These are phyloP conservation scores for Volucella zonaria DNA, from an alignment of 2,888 invertebrate genomes.

Conservation along the genomic window DNA sequence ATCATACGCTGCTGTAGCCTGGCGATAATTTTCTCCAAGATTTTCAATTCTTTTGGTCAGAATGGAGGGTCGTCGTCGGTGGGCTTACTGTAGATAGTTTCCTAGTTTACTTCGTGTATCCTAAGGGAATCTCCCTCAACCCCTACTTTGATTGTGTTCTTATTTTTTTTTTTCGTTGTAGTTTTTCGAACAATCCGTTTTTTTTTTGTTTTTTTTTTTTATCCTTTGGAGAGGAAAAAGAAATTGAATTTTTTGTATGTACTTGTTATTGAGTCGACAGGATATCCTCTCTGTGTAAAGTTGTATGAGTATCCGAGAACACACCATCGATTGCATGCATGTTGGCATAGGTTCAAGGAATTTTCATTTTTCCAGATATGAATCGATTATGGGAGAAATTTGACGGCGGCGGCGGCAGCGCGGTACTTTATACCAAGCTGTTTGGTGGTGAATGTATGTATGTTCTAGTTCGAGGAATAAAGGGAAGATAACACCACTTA, in stretches of 20 bases:
- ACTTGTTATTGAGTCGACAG: slow-evolving; percentile 67
- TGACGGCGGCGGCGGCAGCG: slow-evolving; percentile 7
- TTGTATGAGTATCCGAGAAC: slow-evolving; percentile 3
- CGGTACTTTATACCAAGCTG: not conserved
- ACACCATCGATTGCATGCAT: slow-evolving; percentile 56
- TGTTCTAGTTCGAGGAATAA: slow-evolving; percentile 36
- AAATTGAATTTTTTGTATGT: slow-evolving; percentile 48
- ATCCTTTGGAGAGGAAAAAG: slow-evolving; percentile 40
- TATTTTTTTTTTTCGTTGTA: slow-evolving; percentile 1
- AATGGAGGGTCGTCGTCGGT: slow-evolving; percentile 17
- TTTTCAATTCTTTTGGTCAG: slow-evolving; percentile 54
- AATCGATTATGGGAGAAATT: slow-evolving; percentile 70
- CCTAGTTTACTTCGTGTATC: too few relatives aligned
- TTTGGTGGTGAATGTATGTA: slow-evolving; percentile 2
- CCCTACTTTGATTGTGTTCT: not conserved
- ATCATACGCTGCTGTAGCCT: slow-evolving; percentile 69
- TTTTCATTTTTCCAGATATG: slow-evolving; percentile 70
- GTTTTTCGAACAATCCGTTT: slow-evolving; percentile 18
- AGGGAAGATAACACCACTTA: slow-evolving; percentile 69
- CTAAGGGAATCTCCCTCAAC: not conserved
- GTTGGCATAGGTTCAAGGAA: slow-evolving; percentile 72
- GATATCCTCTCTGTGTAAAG: slow-evolving; percentile 60
- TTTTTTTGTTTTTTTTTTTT: slow-evolving; percentile 30
- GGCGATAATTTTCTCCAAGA: slow-evolving; percentile 69
- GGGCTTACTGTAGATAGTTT: not conserved